Conservation (phyloP, 35 echinoderm and acorn worm genomes). For the Acanthaster planci region DNA sequence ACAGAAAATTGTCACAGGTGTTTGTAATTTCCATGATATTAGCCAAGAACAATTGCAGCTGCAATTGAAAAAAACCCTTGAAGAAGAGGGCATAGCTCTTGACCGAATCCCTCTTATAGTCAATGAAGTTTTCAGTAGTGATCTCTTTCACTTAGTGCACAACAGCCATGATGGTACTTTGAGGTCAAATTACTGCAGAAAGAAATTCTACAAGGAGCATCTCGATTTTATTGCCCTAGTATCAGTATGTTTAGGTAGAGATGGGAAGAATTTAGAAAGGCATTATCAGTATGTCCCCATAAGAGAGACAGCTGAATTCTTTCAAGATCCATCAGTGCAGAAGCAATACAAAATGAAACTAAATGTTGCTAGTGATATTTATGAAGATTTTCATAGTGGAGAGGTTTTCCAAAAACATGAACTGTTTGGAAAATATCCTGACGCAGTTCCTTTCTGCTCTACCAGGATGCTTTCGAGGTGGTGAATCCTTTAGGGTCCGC, state of each 20-base stretch:
- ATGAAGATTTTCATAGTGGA: conserved; percentile 17
- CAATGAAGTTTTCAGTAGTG: conserved; percentile 1
- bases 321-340: conserved; percentile 3
- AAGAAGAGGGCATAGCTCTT: not conserved
- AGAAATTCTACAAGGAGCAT: conserved; percentile 6
- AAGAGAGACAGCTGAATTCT: not conserved
- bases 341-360: conserved; percentile 29
- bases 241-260: conserved; percentile 4
- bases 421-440: conserved; percentile 39
- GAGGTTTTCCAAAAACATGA: not conserved
- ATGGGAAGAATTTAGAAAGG: conserved; percentile 17
- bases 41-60: not conserved
- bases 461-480: conserved; percentile 52
- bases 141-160: conserved; percentile 25
- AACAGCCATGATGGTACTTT: conserved; percentile 6
- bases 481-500: conserved; percentile 60
- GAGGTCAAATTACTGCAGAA: not conserved
- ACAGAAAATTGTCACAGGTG: conserved; percentile 6
- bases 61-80: conserved; percentile 1
- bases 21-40: conserved; percentile 8
- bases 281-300: conserved; percentile 41
- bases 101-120: not conserved
- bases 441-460: not conserved
- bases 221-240: not conserved
- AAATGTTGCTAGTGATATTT: conserved; percentile 6